phyloP scores from a whole-genome alignment of 2,797 vertebrate genomes.

The Anguilla anguilla region DNA sequence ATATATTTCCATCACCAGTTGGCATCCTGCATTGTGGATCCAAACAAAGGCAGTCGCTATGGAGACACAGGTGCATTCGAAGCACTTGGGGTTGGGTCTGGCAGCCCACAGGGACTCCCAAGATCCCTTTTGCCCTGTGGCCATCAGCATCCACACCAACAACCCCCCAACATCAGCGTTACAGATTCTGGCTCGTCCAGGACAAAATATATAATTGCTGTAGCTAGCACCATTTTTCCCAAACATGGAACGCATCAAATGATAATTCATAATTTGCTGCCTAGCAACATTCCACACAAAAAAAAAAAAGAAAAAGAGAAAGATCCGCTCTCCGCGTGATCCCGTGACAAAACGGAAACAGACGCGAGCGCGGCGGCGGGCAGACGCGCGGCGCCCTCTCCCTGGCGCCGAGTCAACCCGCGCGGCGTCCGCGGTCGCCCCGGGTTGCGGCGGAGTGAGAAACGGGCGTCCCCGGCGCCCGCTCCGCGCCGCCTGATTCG shows the following conservation, averaged over 20 bases:
- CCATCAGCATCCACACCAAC: not conserved
- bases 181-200: not conserved
- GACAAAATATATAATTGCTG: not conserved
- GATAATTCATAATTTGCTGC: conserved; percentile 1
- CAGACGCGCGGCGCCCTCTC: not conserved
- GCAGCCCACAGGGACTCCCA: not conserved
- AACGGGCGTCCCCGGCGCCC: not conserved
- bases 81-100: not conserved
- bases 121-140: not conserved
- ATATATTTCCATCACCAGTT: not conserved
- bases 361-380: not conserved
- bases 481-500: not conserved
- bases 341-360: not conserved
- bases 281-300: not conserved
- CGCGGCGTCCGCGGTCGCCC: too few relatives aligned
- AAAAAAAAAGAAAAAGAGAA: not conserved
- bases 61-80: not conserved
- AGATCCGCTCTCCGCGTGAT: not conserved
- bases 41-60: not conserved
- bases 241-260: not conserved
- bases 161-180: not conserved
- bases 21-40: not conserved
- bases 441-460: not conserved
- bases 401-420: not conserved
- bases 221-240: not conserved